Base-by-base conservation (phyloP, 2,888 invertebrate genomes). In the Drosophila falleni region DNA sequence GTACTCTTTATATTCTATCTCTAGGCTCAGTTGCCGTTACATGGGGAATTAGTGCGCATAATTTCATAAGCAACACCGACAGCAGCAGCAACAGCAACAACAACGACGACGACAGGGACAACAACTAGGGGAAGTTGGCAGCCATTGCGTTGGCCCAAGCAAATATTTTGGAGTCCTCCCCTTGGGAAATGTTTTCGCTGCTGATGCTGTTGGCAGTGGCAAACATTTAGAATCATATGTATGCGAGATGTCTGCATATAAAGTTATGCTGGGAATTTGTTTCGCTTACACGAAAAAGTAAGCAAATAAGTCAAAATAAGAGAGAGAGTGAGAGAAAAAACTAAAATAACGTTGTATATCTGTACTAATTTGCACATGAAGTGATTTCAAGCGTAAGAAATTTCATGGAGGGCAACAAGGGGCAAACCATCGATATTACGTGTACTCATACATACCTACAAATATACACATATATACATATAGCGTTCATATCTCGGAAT, bases 351-450 rank as follows among this genome's bases (percentile, higher is more conserved):
- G 64, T 54, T 64, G 66, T 64, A 70, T 87, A 78, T 87, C 73
- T 87, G 89, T 75, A 87, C 78, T 64, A 87, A 89, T 89, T 84
- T 89, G 85, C 88, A 84, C 87, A 89, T 84, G 88, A 89, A 89
- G 89, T 89, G 89, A 87, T 84, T 87, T 89, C 81, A 63, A 89
- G 89, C 84, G 83, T 87, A 81, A 81, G 84, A 84, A 89, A 87
- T 81, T 74, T 71, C 81, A 68, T 64, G 46, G 47, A 37, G 37
- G 23, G 49, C 26, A 41, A 15, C 13, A 10, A 29, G 63, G 41
- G 56, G 26, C 31, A 54, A 51, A 39, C 58, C 85, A 72, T 86
- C 89, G 70, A 83, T 83, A 83, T 70, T 72, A 70, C 65, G 50
- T 47, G 33, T 58, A 16, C 37, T 44, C 44, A 39, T 58, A 51